Conservation (phyloP, 30 jellyfish, hydroid and myxozoan species). For the Sanderia malayensis region DNA sequence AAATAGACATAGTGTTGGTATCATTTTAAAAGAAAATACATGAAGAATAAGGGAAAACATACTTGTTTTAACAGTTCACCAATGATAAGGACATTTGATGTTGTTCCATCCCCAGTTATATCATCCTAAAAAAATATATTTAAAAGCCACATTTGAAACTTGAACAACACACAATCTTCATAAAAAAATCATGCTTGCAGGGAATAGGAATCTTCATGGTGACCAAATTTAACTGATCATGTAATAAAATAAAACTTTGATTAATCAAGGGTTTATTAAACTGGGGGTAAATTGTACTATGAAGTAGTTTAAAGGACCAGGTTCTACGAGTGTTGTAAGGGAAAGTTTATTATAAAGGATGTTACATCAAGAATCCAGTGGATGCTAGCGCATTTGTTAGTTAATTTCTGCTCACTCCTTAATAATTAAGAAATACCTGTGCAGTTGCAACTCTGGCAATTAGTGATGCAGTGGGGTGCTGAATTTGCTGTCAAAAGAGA, state of each 20-base stretch:
- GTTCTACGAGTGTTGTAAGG: too few relatives aligned
- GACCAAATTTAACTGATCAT: too few relatives aligned
- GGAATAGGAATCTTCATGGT: neutral
- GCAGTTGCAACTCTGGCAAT: slow-evolving; percentile 99
- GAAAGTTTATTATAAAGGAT: too few relatives aligned
- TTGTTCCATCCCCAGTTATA: slow-evolving; percentile 99
- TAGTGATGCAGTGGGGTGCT: slow-evolving; percentile 99
- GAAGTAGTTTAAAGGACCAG: too few relatives aligned
- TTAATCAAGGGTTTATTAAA: too few relatives aligned
- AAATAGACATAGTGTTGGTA: too few relatives aligned
- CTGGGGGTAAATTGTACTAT: too few relatives aligned
- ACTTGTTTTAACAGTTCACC: slow-evolving; percentile 99
- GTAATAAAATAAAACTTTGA: too few relatives aligned
- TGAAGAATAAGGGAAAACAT: neutral
- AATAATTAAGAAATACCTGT: slow-evolving; percentile 52
- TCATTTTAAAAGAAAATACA: neutral
- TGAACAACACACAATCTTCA: too few relatives aligned
- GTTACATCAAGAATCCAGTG: too few relatives aligned
- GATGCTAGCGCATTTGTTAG: too few relatives aligned
- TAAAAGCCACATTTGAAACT: neutral
- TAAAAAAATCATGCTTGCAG: neutral
- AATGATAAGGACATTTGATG: slow-evolving; percentile 89
- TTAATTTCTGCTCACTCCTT: too few relatives aligned
- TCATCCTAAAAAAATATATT: slow-evolving; percentile 89
- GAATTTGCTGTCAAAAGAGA: slow-evolving; percentile 88